These are phyloP conservation scores for Hydraecia micacea DNA, from an alignment of 2,888 invertebrate genomes.

Conservation along the genomic window DNA sequence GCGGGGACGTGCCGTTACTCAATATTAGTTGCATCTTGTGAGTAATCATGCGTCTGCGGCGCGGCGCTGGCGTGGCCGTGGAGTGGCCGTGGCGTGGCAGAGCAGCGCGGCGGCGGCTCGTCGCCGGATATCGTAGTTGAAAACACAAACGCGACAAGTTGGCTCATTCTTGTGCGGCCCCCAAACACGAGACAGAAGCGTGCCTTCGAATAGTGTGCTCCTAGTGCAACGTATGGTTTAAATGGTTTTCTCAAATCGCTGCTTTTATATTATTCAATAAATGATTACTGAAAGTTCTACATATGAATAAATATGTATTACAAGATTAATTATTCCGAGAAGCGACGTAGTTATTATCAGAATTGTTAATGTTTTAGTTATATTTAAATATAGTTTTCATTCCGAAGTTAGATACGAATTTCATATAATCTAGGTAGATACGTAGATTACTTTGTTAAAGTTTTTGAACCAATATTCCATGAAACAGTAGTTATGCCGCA, in stretches of 20 bases:
- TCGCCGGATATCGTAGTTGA: constrained; percentile 45
- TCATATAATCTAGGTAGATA: neutral
- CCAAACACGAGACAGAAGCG: constrained; percentile 11
- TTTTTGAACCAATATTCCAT: neutral
- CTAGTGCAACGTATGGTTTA: neutral
- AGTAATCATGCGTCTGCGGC: neutral
- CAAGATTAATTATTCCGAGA: neutral
- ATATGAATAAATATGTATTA: neutral
- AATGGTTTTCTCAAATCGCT: neutral
- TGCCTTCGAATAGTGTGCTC: neutral
- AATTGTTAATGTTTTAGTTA: neutral
- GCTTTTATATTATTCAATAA: neutral
- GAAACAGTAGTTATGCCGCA: neutral
- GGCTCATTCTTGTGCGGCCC: constrained; percentile 30
- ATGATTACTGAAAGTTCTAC: neutral
- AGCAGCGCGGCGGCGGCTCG: neutral
- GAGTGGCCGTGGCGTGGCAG: constrained; percentile 3
- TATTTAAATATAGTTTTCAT: neutral
- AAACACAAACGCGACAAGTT: constrained; percentile 47
- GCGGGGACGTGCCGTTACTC: neutral
- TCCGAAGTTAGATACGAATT: neutral
- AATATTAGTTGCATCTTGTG: constrained; percentile 20
- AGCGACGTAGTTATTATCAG: neutral
- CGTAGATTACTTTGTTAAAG: neutral
- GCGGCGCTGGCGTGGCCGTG: neutral